These are phyloP conservation scores for Meriones unguiculatus DNA, from an alignment of 2,113 vertebrate genomes.

Conservation along the genomic window DNA sequence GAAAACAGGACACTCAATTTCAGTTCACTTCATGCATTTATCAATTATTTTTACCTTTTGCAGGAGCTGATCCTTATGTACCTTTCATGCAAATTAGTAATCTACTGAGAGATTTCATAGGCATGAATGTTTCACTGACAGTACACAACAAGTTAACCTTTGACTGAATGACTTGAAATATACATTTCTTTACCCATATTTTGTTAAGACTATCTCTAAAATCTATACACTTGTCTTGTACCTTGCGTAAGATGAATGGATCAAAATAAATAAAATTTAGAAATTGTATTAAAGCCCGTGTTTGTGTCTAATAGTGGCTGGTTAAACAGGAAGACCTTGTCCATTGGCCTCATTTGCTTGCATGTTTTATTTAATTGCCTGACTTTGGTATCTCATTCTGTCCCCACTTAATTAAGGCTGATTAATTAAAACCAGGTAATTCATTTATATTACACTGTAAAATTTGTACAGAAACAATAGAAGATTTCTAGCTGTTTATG, in stretches of 20 bases:
- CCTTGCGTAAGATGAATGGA: background rate
- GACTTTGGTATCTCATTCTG: background rate
- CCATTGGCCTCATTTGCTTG: background rate
- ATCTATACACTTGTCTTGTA: background rate
- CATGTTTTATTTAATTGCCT: background rate
- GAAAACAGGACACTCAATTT: background rate
- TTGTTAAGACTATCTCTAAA: background rate
- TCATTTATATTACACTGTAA: background rate
- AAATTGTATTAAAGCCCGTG: background rate
- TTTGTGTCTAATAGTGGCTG: background rate
- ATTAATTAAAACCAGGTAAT: background rate
- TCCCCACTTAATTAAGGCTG: background rate
- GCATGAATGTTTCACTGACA: background rate
- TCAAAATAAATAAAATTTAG: background rate
- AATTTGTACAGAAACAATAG: background rate
- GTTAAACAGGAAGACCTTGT: background rate
- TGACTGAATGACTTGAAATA: background rate
- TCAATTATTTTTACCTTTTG: background rate
- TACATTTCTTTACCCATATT: background rate
- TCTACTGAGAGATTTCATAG: background rate
- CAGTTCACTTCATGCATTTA: background rate
- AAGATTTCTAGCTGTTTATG: background rate
- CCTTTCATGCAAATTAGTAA: fast-evolving
- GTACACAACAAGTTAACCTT: background rate
- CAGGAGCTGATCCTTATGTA: background rate